These are phyloP conservation scores for Benthosema pterotum DNA, from an alignment of 2,797 vertebrate genomes.

Conservation along the genomic window DNA sequence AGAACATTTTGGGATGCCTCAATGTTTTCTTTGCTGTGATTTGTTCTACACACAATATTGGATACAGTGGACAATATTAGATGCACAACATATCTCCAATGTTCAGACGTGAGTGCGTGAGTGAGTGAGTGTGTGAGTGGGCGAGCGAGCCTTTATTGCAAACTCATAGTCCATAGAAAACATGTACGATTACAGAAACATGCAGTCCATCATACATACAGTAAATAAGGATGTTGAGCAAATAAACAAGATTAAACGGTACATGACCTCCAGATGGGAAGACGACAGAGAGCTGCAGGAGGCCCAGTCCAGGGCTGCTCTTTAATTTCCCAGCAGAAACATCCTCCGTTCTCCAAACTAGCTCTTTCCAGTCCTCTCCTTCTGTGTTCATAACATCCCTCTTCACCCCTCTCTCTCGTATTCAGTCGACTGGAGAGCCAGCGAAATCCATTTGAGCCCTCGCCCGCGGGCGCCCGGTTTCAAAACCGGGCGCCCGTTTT, in stretches of 20 bases:
- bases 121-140: too few relatives aligned
- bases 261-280: conserved; percentile 64
- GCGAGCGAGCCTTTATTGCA: too few relatives aligned
- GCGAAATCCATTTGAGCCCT: too few relatives aligned
- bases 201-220: conserved; percentile 39
- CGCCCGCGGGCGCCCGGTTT: too few relatives aligned
- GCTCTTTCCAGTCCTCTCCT: conserved; percentile 21
- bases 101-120: too few relatives aligned
- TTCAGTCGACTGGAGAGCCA: conserved; percentile 30
- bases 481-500: too few relatives aligned
- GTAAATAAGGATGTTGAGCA: conserved; percentile 57
- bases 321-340: conserved; percentile 53
- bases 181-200: neutral
- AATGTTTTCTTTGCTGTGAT: too few relatives aligned
- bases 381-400: conserved; percentile 28
- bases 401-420: conserved; percentile 29
- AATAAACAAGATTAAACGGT: conserved; percentile 71
- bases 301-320: conserved; percentile 51
- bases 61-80: too few relatives aligned
- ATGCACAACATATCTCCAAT: too few relatives aligned
- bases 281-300: conserved; percentile 45
- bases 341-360: conserved; percentile 30
- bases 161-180: too few relatives aligned
- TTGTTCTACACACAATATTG: too few relatives aligned
- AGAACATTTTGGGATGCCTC: too few relatives aligned